These are phyloP conservation scores for Melanocharis versteri DNA, from an alignment of 2,113 vertebrate species.

Conservation along the genomic window DNA sequence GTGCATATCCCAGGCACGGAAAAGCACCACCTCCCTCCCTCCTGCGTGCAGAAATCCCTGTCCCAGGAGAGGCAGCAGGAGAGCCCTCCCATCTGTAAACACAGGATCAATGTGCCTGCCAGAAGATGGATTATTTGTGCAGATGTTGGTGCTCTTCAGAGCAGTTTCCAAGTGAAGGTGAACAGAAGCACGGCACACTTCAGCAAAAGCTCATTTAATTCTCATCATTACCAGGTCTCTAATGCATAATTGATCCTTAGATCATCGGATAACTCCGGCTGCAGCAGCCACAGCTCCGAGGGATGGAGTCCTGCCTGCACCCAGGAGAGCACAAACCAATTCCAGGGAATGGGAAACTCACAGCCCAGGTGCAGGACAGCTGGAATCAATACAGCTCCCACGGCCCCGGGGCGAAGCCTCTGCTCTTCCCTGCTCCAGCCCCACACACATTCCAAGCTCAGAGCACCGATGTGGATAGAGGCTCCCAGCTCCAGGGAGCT, in stretches of 20 bases:
- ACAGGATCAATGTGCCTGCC: slow-evolving; percentile 21
- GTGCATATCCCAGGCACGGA: neutral
- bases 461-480: rapidly evolving
- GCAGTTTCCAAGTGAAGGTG: slow-evolving; percentile 49
- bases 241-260: slow-evolving; percentile 69
- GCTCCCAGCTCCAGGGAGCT: neutral
- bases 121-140: slow-evolving; percentile 61
- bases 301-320: neutral
- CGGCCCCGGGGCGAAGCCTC: neutral
- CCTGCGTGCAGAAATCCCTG: neutral
- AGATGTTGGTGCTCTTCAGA: slow-evolving; percentile 67
- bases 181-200: slow-evolving; percentile 21
- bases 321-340: neutral
- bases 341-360: neutral
- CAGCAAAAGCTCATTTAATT: slow-evolving; percentile 70
- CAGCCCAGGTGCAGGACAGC: neutral
- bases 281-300: neutral
- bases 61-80: neutral
- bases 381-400: neutral
- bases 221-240: slow-evolving; percentile 64
- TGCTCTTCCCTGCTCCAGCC: neutral
- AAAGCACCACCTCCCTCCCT: neutral
- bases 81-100: neutral
- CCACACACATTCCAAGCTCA: neutral
- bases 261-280: slow-evolving; percentile 4